These are phyloP conservation scores for Chrysaora quinquecirrha DNA, from an alignment of 30 jellyfish, hydroid and myxozoan species.

Conservation along the genomic window DNA sequence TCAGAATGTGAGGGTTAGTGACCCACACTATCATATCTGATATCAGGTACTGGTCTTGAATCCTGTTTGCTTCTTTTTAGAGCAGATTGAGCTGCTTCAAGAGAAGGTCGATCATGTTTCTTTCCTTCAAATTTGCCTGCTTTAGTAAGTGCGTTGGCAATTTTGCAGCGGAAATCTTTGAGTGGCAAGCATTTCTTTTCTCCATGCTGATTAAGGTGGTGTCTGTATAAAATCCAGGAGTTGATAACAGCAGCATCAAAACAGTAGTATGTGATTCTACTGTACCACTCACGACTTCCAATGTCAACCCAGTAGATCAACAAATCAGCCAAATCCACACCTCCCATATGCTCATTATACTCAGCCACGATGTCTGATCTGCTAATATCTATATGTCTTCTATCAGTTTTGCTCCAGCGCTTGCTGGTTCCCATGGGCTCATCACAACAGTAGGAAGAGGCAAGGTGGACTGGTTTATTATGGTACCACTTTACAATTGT, in stretches of 20 bases:
- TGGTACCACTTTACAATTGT: too few relatives aligned
- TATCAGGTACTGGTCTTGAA: not conserved
- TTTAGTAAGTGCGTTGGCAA: slow-evolving; percentile 8
- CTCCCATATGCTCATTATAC: slow-evolving; percentile 57
- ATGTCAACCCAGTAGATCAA: slow-evolving; percentile 23
- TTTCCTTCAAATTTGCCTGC: not conserved
- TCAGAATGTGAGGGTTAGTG: not conserved
- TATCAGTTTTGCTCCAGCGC: too few relatives aligned
- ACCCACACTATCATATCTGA: not conserved
- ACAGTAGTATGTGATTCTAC: slow-evolving; percentile 29
- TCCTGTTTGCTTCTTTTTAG: not conserved
- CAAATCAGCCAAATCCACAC: slow-evolving; percentile 51
- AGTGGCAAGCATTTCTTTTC: not conserved
- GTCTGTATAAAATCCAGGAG: slow-evolving; percentile 43
- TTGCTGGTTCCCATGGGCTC: too few relatives aligned
- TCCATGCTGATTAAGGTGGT: not conserved
- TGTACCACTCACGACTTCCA: slow-evolving; percentile 27
- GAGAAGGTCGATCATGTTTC: not conserved
- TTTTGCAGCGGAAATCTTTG: slow-evolving; percentile 5
- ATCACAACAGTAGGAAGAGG: too few relatives aligned
- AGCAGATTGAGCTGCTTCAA: not conserved
- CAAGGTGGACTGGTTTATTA: too few relatives aligned
- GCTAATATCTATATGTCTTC: too few relatives aligned
- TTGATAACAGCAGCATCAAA: slow-evolving; percentile 34
- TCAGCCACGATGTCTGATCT: slow-evolving; percentile 39